Evolutionary conservation across 2,888 invertebrate species (phyloP).

Genomic region (Mechanitis mazaeus): DNA sequence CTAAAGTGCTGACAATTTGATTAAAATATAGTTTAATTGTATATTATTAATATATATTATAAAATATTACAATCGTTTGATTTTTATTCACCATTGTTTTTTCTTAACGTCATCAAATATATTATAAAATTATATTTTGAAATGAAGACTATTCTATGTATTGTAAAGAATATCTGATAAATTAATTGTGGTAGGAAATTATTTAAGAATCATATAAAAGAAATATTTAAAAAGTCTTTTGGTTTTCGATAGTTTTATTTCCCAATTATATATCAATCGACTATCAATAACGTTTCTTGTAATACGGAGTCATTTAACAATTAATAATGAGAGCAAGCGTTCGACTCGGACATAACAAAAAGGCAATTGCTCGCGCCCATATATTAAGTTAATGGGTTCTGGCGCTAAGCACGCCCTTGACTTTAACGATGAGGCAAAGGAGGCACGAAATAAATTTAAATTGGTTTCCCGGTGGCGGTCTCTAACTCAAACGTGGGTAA

Average conservation of each 20-base stretch:
- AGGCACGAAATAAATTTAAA: slow-evolving; percentile 63
- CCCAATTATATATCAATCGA: slow-evolving; percentile 10
- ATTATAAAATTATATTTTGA: no score
- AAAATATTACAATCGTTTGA: no score
- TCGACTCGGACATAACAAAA: slow-evolving; percentile 52
- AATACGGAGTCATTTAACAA: slow-evolving; percentile 51
- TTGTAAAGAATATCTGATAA: no score
- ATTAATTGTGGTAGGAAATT: no score
- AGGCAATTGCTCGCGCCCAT: slow-evolving; percentile 56
- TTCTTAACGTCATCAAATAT: no score
- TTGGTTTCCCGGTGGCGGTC: slow-evolving; percentile 40
- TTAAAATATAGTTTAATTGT: no score
- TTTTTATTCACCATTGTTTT: no score
- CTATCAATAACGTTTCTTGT: slow-evolving; percentile 41
- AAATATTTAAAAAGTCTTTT: no score
- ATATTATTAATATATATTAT: no score
- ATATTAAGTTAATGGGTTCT: slow-evolving; percentile 62
- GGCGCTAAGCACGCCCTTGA: slow-evolving; percentile 59
- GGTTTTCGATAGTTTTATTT: not conserved
- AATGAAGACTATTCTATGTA: no score
- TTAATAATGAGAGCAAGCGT: slow-evolving; percentile 35
- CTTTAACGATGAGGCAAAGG: slow-evolving; percentile 56
- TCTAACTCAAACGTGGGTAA: slow-evolving; percentile 26
- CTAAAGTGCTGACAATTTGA: no score
- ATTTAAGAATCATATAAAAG: no score